Evolutionary conservation across 1,140 invertebrate species (phyloP).

Genomic region (Leptestheria dahalacensis): DNA sequence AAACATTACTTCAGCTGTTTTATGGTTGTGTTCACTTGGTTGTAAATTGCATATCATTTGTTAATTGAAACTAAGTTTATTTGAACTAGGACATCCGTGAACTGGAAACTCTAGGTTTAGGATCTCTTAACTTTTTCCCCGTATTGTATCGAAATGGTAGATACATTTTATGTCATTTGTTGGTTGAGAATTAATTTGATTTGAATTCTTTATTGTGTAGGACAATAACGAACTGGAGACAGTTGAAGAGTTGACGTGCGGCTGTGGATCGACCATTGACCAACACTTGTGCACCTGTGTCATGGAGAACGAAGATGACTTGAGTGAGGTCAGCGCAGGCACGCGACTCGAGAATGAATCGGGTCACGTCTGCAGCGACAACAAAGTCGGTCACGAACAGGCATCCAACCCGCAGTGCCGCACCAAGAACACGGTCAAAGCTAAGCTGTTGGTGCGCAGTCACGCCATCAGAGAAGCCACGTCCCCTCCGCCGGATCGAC

Average conservation of each 20-base stretch:
- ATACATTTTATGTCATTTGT: too few species aligned
- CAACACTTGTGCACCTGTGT: neutral
- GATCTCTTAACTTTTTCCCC: too few species aligned
- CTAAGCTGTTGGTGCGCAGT: conserved; percentile 68
- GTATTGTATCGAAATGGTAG: too few species aligned
- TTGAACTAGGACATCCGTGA: too few species aligned
- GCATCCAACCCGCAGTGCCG: neutral
- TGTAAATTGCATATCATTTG: too few species aligned
- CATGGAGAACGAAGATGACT: neutral
- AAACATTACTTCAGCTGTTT: too few species aligned
- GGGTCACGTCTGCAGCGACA: neutral
- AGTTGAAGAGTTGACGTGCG: neutral
- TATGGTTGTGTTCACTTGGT: too few species aligned
- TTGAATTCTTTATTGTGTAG: too few species aligned
- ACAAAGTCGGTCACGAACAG: neutral
- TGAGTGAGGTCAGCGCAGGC: neutral
- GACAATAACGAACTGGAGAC: neutral
- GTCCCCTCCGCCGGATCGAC: conserved; percentile 57
- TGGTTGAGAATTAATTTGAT: too few species aligned
- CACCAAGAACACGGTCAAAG: conserved; percentile 36
- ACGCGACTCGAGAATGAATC: neutral
- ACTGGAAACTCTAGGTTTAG: too few species aligned
- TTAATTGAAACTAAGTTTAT: too few species aligned
- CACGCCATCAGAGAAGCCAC: conserved; percentile 75
- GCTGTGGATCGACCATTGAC: neutral